These are phyloP conservation scores for Leucoptera coffeella DNA, from an alignment of 2,888 invertebrate species.

Conservation along the genomic window DNA sequence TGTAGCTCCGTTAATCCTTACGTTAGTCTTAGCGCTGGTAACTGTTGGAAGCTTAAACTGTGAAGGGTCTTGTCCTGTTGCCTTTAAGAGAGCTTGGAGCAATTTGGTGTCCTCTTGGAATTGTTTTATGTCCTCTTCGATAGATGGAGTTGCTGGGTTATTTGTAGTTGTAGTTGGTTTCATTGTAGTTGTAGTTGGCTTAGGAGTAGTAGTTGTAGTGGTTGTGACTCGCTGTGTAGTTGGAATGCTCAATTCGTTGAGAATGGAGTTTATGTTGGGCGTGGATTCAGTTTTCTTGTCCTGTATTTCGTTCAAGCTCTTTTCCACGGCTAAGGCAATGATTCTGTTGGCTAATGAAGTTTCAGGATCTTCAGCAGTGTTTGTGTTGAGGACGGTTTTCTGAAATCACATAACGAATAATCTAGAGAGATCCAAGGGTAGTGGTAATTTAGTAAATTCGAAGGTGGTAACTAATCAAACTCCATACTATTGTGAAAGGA, in stretches of 20 bases:
- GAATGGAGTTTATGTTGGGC: slow-evolving; percentile 16
- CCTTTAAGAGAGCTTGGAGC: slow-evolving; percentile 36
- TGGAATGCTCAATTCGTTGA: slow-evolving; percentile 15
- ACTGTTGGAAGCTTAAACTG: slow-evolving; percentile 33
- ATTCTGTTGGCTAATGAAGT: slow-evolving; percentile 45
- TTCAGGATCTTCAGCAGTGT: slow-evolving; percentile 32
- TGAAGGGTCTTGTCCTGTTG: slow-evolving; percentile 40
- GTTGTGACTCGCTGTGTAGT: slow-evolving; percentile 22
- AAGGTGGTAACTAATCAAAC: no score
- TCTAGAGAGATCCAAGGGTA: no score
- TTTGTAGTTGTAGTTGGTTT: slow-evolving; percentile 10
- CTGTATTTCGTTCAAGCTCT: slow-evolving; percentile 37
- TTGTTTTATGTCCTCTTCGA: slow-evolving; percentile 42
- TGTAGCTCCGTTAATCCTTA: slow-evolving; percentile 14
- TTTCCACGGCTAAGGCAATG: slow-evolving; percentile 48
- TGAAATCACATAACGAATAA: slow-evolving; percentile 13
- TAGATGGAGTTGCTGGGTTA: slow-evolving; percentile 17
- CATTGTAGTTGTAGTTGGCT: slow-evolving; percentile 13
- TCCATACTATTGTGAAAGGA: no score
- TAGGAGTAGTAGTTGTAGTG: slow-evolving; percentile 6
- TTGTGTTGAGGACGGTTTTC: slow-evolving; percentile 38
- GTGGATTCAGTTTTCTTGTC: slow-evolving; percentile 20
- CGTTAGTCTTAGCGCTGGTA: slow-evolving; percentile 12
- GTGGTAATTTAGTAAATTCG: no score
- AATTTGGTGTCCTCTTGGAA: slow-evolving; percentile 44